phyloP scores from a whole-genome alignment of 2,797 vertebrate genomes.

The Tolypeutes matacus region DNA sequence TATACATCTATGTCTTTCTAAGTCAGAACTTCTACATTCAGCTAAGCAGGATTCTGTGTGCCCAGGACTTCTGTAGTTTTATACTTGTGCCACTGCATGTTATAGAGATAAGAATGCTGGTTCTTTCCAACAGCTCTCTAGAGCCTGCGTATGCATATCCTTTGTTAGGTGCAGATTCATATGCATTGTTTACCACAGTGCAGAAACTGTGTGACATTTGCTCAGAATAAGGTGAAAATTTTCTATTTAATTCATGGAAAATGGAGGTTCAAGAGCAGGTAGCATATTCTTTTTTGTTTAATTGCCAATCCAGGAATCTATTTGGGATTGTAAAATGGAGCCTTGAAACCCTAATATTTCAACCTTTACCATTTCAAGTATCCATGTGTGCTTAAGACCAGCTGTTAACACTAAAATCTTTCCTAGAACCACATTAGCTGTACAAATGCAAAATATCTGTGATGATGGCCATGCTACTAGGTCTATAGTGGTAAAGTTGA shows the following conservation, averaged over 20 bases:
- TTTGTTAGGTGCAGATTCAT: background rate
- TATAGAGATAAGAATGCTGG: background rate
- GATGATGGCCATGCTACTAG: background rate
- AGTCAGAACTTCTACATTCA: background rate
- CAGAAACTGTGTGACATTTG: background rate
- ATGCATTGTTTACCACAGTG: background rate
- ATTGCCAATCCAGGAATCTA: background rate
- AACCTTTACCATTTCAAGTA: background rate
- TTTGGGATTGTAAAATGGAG: background rate
- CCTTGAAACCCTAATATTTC: background rate
- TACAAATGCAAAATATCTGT: background rate
- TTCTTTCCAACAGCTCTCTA: background rate
- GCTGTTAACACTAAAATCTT: background rate
- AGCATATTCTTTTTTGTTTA: background rate
- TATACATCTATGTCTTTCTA: background rate
- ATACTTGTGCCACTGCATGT: background rate
- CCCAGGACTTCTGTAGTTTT: background rate
- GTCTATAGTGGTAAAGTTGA: background rate
- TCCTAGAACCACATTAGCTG: background rate
- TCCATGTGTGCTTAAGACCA: background rate
- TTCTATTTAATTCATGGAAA: constrained; percentile 51
- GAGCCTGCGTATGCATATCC: background rate
- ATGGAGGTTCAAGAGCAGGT: background rate
- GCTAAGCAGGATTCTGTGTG: background rate
- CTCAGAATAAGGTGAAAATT: background rate